Evolutionary conservation across 2,797 vertebrate genomes (phyloP), one percentile per base, ranked within the genome.

Genomic region (Bradypus variegatus): DNA sequence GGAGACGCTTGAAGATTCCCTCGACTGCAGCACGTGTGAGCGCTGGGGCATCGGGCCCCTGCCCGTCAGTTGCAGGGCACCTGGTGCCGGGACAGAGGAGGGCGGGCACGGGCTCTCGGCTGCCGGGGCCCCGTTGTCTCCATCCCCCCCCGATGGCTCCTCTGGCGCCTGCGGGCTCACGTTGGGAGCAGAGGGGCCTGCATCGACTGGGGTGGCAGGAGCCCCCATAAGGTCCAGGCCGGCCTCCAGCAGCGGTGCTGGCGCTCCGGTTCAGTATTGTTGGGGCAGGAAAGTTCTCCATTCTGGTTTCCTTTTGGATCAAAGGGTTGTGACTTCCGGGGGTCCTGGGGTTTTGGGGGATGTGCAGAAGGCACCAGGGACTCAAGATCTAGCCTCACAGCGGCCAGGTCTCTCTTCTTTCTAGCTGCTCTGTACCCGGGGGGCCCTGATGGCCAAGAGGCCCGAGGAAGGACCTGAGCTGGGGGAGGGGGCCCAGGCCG

Each of bases 211-310:
- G n/a, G n/a, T n/a, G n/a, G n/a, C n/a, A n/a, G n/a, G n/a, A n/a
- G n/a, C n/a, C n/a, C n/a, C n/a, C n/a, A n/a, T 21, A 2, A 64
- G 76, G 29, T 2, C 69, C 69, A 23, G 23, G 58, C 27, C 1
- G 4, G 84, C 36, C 55, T 80, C 48, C 2, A n/a, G 36, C 15
- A 4, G 62, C 4, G 38, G 50, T 50, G 41, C 86, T 29, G 2
- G 18, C 0, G 3, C 38, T 67, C 79, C 60, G 0, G 0, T 8
- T 2, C 36, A 31, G 48, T 45, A 7, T 10, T 2, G 9, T 7
- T 14, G 53, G 64, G 31, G 41, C 41, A 38, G 67, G 67, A n/a
- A 72, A 19, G 6, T 13, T 81, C 41, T 88, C 80, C 55, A 11
- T n/a, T 69, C n/a, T 5, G 64, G 45, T 64, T 12, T 79, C 73